Conservation (phyloP, 1,140 invertebrate genomes). For the Tetranychus urticae region DNA sequence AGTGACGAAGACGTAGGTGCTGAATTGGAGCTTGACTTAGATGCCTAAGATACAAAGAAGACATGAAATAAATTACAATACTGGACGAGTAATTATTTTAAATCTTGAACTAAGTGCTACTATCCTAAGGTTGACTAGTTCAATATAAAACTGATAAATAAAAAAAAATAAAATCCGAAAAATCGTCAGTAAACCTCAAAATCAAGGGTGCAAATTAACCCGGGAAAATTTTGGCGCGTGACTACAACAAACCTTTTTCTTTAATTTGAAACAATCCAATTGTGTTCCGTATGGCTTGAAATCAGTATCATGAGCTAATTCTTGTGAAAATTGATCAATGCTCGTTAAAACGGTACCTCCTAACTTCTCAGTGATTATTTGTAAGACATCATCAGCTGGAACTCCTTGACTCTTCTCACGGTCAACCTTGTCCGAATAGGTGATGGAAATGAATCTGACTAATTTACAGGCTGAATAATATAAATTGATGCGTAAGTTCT, state of each 20-base stretch:
- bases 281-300: slow-evolving; percentile 47
- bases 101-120: too few relatives aligned
- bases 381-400: slow-evolving; percentile 48
- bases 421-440: slow-evolving; percentile 35
- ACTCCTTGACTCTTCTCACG: slow-evolving; percentile 23
- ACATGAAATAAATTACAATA: too few relatives aligned
- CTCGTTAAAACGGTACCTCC: slow-evolving; percentile 33
- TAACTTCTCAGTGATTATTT: slow-evolving; percentile 31
- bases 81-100: too few relatives aligned
- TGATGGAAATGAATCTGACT: slow-evolving; percentile 39
- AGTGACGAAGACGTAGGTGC: too few relatives aligned
- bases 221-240: neutral
- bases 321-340: slow-evolving; percentile 38
- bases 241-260: neutral
- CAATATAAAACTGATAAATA: too few relatives aligned
- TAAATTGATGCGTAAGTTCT: slow-evolving; percentile 48
- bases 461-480: slow-evolving; percentile 58
- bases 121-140: too few relatives aligned
- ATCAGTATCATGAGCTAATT: slow-evolving; percentile 32
- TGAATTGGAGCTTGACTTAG: too few relatives aligned
- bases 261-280: slow-evolving; percentile 27
- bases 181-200: too few relatives aligned
- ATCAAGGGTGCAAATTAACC: neutral
- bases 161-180: too few relatives aligned
- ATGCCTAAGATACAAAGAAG: too few relatives aligned